Evolutionary conservation across 2,888 invertebrate species (phyloP).

Genomic region (Dryobotodes eremita): DNA sequence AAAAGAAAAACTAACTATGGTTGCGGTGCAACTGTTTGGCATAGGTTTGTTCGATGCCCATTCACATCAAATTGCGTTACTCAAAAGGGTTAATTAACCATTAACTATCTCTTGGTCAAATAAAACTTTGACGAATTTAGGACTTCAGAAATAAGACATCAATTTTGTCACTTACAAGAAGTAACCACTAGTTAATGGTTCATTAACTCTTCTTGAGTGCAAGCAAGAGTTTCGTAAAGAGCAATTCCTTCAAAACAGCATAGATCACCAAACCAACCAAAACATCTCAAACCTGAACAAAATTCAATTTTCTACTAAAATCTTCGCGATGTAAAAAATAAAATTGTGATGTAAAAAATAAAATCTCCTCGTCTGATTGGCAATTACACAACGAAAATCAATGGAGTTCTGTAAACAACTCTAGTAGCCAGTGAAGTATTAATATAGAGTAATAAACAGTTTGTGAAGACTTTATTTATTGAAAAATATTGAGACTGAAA

Average conservation of each 20-base stretch:
- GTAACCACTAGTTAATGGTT: background rate
- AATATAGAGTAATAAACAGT: constrained; percentile 52
- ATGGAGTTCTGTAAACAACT: constrained; percentile 64
- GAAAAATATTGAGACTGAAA: background rate
- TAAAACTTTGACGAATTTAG: too few relatives aligned
- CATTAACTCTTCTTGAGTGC: background rate
- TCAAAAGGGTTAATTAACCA: background rate
- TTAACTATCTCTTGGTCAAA: background rate
- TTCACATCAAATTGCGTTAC: background rate
- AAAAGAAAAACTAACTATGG: background rate
- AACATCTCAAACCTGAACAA: background rate
- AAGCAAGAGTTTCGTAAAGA: background rate
- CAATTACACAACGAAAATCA: constrained; percentile 59
- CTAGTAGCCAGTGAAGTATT: constrained; percentile 56
- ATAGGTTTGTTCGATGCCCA: background rate
- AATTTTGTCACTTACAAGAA: background rate
- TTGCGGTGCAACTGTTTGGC: background rate
- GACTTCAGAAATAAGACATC: background rate
- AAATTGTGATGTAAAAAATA: constrained; percentile 29
- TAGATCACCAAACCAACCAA: background rate
- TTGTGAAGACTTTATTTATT: constrained; percentile 15
- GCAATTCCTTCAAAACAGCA: background rate
- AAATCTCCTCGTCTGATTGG: constrained; percentile 52
- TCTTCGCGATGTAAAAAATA: constrained; percentile 2
- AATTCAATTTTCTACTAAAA: constrained; percentile 13